Base-by-base conservation (phyloP, 2,888 invertebrate species). In the Norana najaformis region DNA sequence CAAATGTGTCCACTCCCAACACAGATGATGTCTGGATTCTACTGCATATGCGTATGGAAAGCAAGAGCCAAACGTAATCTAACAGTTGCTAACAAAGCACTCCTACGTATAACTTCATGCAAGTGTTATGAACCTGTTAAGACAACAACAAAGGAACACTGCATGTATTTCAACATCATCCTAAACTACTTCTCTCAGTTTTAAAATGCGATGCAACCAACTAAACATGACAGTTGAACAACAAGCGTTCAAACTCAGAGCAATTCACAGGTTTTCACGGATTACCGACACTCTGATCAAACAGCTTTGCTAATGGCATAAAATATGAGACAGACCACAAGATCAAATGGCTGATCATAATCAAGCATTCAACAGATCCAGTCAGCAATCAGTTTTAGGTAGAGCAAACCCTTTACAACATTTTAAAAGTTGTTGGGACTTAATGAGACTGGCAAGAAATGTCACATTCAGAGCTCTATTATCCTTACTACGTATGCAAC, bases 211-310 rank as follows among this genome's bases (percentile, higher is more conserved):
- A 69, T n/a, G n/a, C n/a, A 69, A 69, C 30, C 69, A n/a, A 30
- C n/a, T n/a, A 69, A 69, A 69, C 69, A n/a, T 69, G n/a, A n/a
- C 69, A 69, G 69, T n/a, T n/a, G n/a, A 69, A 69, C 69, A 69
- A 69, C 8, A n/a, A 30, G n/a, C 30, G 69, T 69, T 69, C n/a
- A 69, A 69, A 69, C n/a, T n/a, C 69, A n/a, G 69, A 0, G 16
- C 8, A 30, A 30, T 69, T 69, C 4, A n/a, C n/a, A n/a, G n/a
- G 69, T 69, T 69, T 30, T 69, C 30, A 69, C 69, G 4, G 16
- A n/a, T 69, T 69, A 69, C n/a, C 1, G 30, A 69, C 16, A 69
- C 11, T 8, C 30, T 69, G 69, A 69, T 69, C 69, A 69, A 69
- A 69, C 13, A 30, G 30, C 53, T 53, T 53, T 53, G 53, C 11